These are phyloP conservation scores for Drosophila gaucha DNA, from an alignment of 2,888 invertebrate genomes.

Conservation along the genomic window DNA sequence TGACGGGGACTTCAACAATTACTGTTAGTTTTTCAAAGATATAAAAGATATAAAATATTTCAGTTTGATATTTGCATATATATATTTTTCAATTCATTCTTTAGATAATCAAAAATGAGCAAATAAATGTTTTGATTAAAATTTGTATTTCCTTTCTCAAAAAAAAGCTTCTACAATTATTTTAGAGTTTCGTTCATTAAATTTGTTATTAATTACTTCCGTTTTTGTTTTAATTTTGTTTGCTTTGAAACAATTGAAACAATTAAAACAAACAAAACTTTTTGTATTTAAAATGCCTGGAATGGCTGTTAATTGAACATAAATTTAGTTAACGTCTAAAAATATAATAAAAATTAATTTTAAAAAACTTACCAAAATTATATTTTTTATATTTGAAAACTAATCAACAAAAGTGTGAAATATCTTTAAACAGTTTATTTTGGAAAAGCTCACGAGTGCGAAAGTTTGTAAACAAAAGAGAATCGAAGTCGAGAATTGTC, in stretches of 20 bases:
- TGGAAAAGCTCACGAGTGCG: slow-evolving; percentile 8
- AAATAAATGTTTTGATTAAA: no score
- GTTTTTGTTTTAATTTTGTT: neutral
- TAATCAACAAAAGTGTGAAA: neutral
- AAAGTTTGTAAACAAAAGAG: neutral
- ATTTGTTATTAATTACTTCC: slow-evolving; percentile 24
- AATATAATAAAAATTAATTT: neutral
- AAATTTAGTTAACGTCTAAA: neutral
- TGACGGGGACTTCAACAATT: slow-evolving; percentile 15
- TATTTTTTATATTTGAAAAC: slow-evolving; percentile 2
- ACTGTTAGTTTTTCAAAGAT: neutral
- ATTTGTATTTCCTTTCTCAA: no score
- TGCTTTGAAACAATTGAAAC: neutral
- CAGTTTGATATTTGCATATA: no score
- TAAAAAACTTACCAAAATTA: no score
- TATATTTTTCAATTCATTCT: no score
- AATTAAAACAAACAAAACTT: no score
- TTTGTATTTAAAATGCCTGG: no score
- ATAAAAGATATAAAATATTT: no score
- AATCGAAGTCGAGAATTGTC: no score
- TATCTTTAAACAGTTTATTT: neutral
- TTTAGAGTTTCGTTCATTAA: no score
- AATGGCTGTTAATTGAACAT: neutral
- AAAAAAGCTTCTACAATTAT: no score
- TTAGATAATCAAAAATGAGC: no score